These are phyloP conservation scores for Coelinius sp. DNA, from an alignment of 2,888 invertebrate genomes.

Conservation along the genomic window DNA sequence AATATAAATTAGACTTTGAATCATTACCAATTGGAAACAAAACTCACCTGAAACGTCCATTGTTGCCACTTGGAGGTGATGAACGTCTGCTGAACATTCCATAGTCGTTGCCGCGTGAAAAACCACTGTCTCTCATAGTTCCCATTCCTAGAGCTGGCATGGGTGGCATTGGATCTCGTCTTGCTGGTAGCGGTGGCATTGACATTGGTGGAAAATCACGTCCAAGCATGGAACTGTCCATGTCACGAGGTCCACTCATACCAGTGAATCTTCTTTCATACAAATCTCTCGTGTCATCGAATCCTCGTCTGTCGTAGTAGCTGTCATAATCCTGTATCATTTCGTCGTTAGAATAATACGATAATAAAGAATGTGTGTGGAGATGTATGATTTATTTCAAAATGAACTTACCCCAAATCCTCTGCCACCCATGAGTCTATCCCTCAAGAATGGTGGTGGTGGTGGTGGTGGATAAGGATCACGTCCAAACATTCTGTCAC, in stretches of 20 bases:
- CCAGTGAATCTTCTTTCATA: constrained; percentile 85
- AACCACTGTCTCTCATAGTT: constrained; percentile 78
- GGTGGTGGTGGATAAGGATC: constrained; percentile 93
- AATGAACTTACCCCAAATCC: constrained; percentile 66
- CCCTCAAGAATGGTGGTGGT: constrained; percentile 91
- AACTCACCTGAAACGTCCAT: constrained; percentile 70
- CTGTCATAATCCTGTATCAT: constrained; percentile 82
- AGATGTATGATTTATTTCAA: not conserved
- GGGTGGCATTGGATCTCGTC: constrained; percentile 84
- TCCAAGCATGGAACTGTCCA: constrained; percentile 70
- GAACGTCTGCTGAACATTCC: constrained; percentile 88
- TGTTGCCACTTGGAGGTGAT: constrained; percentile 75
- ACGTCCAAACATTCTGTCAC: constrained; percentile 90
- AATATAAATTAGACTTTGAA: no score
- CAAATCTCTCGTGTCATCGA: constrained; percentile 84
- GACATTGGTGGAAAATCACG: constrained; percentile 75
- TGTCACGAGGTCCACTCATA: constrained; percentile 74
- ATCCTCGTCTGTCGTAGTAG: constrained; percentile 84
- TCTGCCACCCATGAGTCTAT: constrained; percentile 89
- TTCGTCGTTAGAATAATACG: no score
- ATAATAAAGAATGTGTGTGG: not conserved
- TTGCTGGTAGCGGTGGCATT: constrained; percentile 80
- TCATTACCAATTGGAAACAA: not conserved
- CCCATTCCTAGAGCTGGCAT: constrained; percentile 82
- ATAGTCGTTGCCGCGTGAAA: constrained; percentile 78